Evolutionary conservation across 2,113 vertebrate genomes (phyloP).

Genomic region (Tricholaema leucomelas): DNA sequence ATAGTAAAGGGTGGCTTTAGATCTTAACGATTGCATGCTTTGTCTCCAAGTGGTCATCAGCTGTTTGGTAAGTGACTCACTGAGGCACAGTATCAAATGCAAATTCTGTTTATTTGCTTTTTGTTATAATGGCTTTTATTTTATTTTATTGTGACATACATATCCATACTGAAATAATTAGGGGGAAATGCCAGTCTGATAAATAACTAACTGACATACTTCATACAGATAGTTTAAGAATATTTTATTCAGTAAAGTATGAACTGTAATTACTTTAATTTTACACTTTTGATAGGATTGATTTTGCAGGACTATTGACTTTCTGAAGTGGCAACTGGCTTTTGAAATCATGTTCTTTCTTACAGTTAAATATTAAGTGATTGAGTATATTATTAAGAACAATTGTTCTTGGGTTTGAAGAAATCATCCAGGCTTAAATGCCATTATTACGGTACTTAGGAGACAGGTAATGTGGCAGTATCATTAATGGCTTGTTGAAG

Average conservation of each 20-base stretch:
- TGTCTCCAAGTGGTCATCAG: not conserved
- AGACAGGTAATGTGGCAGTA: not conserved
- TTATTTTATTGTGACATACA: not conserved
- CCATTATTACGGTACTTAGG: not conserved
- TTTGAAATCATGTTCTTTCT: not conserved
- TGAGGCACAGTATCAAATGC: rapidly evolving
- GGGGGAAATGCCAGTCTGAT: not conserved
- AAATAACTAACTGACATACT: not conserved
- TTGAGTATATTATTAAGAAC: not conserved
- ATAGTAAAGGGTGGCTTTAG: not conserved
- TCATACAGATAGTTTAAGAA: not conserved
- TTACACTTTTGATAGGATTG: not conserved
- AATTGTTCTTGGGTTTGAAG: not conserved
- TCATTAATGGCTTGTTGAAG: not conserved
- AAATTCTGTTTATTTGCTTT: not conserved
- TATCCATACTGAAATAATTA: not conserved
- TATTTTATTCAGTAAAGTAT: not conserved
- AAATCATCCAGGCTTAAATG: not conserved
- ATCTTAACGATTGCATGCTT: not conserved
- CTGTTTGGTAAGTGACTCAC: not conserved
- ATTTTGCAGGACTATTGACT: not conserved
- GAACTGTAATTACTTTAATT: not conserved
- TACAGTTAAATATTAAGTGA: not conserved
- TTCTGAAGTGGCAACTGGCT: not conserved
- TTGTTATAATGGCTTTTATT: not conserved